phyloP scores from a whole-genome alignment of 2,113 vertebrate species.

The Sterna hirundo region DNA sequence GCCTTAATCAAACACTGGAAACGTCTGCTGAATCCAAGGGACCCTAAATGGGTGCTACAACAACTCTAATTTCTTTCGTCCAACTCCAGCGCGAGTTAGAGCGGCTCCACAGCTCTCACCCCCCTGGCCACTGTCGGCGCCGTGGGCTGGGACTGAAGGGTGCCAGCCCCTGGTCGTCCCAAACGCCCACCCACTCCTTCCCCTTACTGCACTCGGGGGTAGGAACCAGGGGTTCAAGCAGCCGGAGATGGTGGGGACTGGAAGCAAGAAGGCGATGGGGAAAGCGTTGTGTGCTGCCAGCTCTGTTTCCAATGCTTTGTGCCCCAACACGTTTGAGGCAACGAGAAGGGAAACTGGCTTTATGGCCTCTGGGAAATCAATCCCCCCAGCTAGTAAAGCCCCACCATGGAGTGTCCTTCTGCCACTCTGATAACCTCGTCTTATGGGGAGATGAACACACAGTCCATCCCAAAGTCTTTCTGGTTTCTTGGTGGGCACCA shows the following conservation, averaged over 20 bases:
- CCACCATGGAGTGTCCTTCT: background rate
- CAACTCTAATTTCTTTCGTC: background rate
- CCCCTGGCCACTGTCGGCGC: background rate
- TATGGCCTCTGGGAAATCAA: background rate
- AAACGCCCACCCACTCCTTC: background rate
- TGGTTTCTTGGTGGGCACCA: background rate
- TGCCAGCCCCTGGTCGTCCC: background rate
- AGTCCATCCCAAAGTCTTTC: background rate
- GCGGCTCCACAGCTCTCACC: background rate
- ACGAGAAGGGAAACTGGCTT: background rate
- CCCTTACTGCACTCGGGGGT: background rate
- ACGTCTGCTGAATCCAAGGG: background rate
- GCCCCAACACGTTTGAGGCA: background rate
- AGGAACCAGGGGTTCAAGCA: background rate
- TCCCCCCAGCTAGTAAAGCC: background rate
- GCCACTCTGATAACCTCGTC: background rate
- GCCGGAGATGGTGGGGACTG: background rate
- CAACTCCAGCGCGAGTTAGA: background rate
- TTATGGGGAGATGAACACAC: background rate
- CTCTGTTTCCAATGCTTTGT: background rate
- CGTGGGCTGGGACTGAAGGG: background rate
- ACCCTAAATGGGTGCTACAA: background rate
- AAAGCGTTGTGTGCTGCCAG: background rate
- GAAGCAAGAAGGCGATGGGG: background rate
- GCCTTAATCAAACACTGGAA: background rate